A percentile compares a stretch with the other conserved stretches of the same genome.
Conservation (phyloP, 2,113 vertebrate genomes). For the Aphyosemion australe region DNA sequence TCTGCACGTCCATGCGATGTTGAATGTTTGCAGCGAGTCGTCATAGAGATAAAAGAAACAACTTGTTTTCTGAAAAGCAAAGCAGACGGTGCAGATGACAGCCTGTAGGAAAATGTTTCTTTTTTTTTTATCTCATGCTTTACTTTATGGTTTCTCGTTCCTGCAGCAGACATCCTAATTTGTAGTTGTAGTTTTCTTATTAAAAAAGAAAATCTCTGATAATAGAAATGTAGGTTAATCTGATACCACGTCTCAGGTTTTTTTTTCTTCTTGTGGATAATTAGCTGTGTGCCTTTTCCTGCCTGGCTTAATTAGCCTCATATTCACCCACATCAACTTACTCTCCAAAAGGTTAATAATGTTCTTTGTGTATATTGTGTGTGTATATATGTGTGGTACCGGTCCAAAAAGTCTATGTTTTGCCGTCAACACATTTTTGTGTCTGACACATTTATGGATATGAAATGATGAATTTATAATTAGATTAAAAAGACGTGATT, state of each 20-base stretch:
- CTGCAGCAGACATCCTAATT: slow-evolving; percentile 17
- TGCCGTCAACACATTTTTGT: neutral
- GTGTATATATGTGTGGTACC: slow-evolving; percentile 8
- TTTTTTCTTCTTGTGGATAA: slow-evolving; percentile 37
- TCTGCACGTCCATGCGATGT: too few species aligned
- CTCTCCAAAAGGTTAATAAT: slow-evolving; percentile 57
- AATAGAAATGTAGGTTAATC: slow-evolving; percentile 53
- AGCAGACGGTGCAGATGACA: neutral
- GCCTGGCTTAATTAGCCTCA: slow-evolving; percentile 56
- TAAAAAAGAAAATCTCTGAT: slow-evolving; percentile 23
- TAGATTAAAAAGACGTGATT: too few species aligned
- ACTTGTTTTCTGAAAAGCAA: neutral
- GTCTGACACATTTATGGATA: neutral
- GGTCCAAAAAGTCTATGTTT: slow-evolving; percentile 3
- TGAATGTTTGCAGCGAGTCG: too few species aligned
- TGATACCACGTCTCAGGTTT: slow-evolving; percentile 24
- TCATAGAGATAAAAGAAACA: too few species aligned
- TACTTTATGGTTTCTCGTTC: slow-evolving; percentile 13
- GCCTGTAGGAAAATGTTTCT: neutral
- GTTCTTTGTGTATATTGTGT: slow-evolving; percentile 13
- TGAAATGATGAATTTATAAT: too few species aligned
- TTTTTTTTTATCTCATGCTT: neutral
- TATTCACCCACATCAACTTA: slow-evolving; percentile 42
- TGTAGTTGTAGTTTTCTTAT: slow-evolving; percentile 19
- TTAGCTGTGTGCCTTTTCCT: slow-evolving; percentile 50